Evolutionary conservation across 2,797 vertebrate genomes (phyloP).

Genomic region (Chanos chanos): DNA sequence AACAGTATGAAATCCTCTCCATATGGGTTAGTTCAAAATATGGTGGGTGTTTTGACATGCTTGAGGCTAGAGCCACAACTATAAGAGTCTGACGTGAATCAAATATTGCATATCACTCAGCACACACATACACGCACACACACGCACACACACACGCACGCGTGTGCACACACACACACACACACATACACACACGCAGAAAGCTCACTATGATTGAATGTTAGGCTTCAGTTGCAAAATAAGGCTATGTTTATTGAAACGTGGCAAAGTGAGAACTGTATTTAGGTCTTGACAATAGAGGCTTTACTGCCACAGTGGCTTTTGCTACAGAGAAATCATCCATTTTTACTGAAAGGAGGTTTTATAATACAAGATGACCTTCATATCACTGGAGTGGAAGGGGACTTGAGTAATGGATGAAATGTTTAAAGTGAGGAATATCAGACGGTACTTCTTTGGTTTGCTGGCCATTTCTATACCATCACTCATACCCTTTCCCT

Average conservation of each 20-base stretch:
- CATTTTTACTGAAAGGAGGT: conserved; percentile 33
- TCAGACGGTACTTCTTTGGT: conserved; percentile 17
- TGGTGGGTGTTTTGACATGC: too few relatives aligned
- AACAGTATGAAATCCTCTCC: too few relatives aligned
- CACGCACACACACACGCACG: background rate
- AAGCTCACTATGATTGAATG: too few relatives aligned
- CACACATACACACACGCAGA: too few relatives aligned
- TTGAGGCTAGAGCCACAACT: too few relatives aligned
- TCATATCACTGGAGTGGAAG: conserved; percentile 13
- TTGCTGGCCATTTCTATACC: background rate
- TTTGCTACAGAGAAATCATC: conserved; percentile 11
- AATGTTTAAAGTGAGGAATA: conserved; percentile 12
- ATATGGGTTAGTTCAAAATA: too few relatives aligned
- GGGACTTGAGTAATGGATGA: conserved; percentile 28
- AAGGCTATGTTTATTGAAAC: too few relatives aligned
- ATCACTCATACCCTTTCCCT: conserved; percentile 5
- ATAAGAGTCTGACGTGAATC: too few relatives aligned
- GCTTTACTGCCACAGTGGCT: conserved; percentile 13
- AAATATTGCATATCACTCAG: too few relatives aligned
- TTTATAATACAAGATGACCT: conserved; percentile 32
- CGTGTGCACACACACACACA: too few relatives aligned
- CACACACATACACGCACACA: background rate
- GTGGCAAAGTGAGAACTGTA: background rate
- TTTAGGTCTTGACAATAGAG: conserved; percentile 14
- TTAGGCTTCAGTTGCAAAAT: too few relatives aligned